Percentiles rank a stretch among this genome's conserved stretches.
These are phyloP conservation scores for Dreissena rostriformis DNA, from an alignment of 1,140 invertebrate genomes.

Conservation along the genomic window DNA sequence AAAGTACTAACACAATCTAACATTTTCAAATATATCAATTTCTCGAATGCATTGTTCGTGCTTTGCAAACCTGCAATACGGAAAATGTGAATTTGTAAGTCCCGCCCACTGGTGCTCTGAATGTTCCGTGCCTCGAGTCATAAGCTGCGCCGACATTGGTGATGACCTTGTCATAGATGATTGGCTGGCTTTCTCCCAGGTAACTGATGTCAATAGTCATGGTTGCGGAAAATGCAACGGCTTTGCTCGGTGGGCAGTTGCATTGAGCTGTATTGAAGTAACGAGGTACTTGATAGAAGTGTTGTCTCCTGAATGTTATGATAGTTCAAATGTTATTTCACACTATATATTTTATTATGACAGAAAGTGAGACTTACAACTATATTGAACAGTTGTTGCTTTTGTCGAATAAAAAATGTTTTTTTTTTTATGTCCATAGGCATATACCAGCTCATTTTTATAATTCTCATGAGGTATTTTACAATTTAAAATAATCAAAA, in stretches of 20 bases:
- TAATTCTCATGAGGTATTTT: background rate
- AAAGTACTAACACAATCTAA: too few relatives aligned
- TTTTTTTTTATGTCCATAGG: background rate
- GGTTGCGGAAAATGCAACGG: slow-evolving; percentile 41
- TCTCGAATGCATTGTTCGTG: too few relatives aligned
- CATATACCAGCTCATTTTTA: background rate
- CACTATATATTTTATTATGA: background rate
- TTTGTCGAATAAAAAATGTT: background rate
- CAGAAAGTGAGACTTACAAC: background rate
- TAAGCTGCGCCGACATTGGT: slow-evolving; percentile 34
- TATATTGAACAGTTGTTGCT: background rate
- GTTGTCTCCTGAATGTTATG: background rate
- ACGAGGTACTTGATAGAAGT: background rate
- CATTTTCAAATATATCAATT: too few relatives aligned
- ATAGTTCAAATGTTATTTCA: background rate
- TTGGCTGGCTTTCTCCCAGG: slow-evolving; percentile 16
- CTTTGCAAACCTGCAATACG: background rate
- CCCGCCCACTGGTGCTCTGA: slow-evolving; percentile 41
- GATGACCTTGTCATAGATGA: slow-evolving; percentile 47
- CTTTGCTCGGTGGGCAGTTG: slow-evolving; percentile 34
- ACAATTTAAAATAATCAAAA: background rate
- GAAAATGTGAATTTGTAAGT: slow-evolving; percentile 52
- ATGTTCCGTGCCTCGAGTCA: slow-evolving; percentile 29
- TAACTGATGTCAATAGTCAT: slow-evolving; percentile 28
- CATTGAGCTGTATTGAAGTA: slow-evolving; percentile 29